phyloP scores from a whole-genome alignment of 1,140 invertebrate species.

The Berghia stephanieae region DNA sequence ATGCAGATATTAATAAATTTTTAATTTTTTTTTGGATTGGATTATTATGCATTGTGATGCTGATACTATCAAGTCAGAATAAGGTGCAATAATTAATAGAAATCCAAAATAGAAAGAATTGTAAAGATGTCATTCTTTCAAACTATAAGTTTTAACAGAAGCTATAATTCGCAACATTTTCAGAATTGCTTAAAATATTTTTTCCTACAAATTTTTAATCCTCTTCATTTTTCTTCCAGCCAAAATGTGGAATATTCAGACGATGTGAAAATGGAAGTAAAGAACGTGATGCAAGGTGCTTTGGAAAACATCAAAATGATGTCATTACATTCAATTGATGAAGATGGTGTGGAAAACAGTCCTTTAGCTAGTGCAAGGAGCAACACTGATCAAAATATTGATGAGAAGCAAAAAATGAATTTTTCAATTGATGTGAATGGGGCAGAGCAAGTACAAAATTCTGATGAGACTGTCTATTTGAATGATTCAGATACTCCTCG shows the following conservation, averaged over 20 bases:
- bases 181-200: too few relatives aligned
- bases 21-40: too few relatives aligned
- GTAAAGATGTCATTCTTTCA: too few relatives aligned
- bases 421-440: neutral
- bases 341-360: neutral
- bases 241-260: constrained; percentile 28
- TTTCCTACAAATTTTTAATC: neutral
- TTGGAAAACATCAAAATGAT: constrained; percentile 20
- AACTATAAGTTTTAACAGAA: too few relatives aligned
- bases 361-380: neutral
- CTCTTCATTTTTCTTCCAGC: neutral
- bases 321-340: neutral
- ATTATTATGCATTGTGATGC: too few relatives aligned
- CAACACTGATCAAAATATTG: neutral
- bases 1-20: neutral
- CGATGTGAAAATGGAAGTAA: constrained; percentile 28
- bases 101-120: too few relatives aligned
- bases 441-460: neutral
- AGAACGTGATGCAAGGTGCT: constrained; percentile 20
- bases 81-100: too few relatives aligned
- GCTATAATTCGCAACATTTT: too few relatives aligned
- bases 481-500: neutral
- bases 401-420: neutral
- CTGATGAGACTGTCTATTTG: neutral
- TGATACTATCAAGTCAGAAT: too few relatives aligned